Conservation (phyloP, 2,113 vertebrate genomes). For the Ochotona curzoniae region DNA sequence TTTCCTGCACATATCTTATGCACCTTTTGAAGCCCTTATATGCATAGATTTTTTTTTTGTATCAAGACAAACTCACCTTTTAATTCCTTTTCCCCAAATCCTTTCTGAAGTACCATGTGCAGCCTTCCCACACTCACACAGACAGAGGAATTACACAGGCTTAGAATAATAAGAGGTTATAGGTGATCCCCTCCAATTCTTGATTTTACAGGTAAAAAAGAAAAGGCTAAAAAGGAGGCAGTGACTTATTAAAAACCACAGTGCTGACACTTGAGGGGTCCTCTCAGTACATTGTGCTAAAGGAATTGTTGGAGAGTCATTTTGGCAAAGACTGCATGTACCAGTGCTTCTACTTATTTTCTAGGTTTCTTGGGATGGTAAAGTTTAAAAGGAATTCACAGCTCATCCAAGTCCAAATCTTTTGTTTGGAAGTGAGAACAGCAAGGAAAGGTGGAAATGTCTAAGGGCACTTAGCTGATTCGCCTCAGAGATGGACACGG, state of each 20-base stretch:
- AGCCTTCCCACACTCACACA: neutral
- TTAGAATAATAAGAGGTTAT: neutral
- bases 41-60: too few species aligned
- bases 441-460: neutral
- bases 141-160: neutral
- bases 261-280: neutral
- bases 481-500: neutral
- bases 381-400: constrained; percentile 35
- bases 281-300: neutral
- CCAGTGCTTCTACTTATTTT: constrained; percentile 1
- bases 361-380: neutral
- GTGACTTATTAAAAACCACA: neutral
- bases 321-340: neutral
- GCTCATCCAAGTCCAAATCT: neutral
- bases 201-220: constrained; percentile 9
- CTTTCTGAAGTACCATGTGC: neutral
- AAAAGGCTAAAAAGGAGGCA: neutral
- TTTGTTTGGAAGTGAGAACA: constrained; percentile 26
- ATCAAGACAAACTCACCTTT: too few species aligned
- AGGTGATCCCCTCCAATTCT: neutral
- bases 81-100: too few species aligned
- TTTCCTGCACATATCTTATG: too few species aligned
- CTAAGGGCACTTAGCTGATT: neutral
- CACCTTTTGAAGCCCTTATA: too few species aligned
- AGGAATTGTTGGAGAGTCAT: neutral